phyloP scores from a whole-genome alignment of 2,113 vertebrate genomes.

The Struthidea cinerea region DNA sequence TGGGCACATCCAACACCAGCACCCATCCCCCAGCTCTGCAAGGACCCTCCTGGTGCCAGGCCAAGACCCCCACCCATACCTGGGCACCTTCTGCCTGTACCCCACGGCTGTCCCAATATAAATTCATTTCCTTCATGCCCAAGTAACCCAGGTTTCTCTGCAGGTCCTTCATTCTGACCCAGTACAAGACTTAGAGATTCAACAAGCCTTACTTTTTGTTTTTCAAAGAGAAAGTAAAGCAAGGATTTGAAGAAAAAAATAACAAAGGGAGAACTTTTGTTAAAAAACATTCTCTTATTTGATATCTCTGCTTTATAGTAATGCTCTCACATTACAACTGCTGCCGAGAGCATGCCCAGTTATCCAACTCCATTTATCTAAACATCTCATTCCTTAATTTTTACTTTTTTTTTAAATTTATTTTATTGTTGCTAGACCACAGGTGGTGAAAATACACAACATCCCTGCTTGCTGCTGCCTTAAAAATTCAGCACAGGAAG shows the following conservation, averaged over 20 bases:
- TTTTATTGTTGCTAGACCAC: neutral
- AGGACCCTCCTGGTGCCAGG: neutral
- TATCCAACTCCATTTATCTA: neutral
- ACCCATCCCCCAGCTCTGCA: neutral
- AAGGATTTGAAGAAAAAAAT: neutral
- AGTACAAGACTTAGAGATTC: neutral
- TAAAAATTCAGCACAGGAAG: neutral
- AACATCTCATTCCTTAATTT: neutral
- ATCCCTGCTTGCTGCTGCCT: neutral
- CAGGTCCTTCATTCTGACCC: neutral
- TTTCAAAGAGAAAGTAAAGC: neutral
- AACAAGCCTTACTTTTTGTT: neutral
- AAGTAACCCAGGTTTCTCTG: neutral
- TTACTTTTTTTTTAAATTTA: neutral
- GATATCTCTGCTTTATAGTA: neutral
- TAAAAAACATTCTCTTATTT: neutral
- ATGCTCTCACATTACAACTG: neutral
- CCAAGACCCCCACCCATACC: rapidly evolving
- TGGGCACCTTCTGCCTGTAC: neutral
- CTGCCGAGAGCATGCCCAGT: neutral
- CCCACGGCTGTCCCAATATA: rapidly evolving
- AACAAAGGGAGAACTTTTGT: neutral
- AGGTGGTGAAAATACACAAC: neutral
- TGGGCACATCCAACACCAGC: neutral
- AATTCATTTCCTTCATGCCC: neutral